Conservation (phyloP, 2,888 invertebrate genomes). For the Ennomos quercinarius region DNA sequence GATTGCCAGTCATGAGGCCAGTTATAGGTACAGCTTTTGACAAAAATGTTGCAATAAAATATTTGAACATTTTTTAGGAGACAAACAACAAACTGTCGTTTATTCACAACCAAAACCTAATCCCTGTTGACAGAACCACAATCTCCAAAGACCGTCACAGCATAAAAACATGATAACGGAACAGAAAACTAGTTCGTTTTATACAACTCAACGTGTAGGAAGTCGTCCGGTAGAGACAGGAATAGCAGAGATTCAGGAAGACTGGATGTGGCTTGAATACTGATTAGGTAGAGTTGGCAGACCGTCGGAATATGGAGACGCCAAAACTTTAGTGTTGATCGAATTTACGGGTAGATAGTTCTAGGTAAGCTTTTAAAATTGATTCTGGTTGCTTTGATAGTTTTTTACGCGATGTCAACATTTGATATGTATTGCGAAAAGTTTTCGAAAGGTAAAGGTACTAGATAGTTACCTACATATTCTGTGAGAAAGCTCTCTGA, state of each 20-base stretch:
- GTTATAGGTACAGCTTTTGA: no score
- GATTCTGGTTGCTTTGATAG: not conserved
- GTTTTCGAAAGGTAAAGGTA: no score
- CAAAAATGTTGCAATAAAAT: no score
- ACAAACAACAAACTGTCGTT: not conserved
- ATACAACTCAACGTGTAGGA: slow-evolving; percentile 33
- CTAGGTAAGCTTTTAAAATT: slow-evolving; percentile 7
- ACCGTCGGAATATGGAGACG: slow-evolving; percentile 8
- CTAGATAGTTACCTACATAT: no score
- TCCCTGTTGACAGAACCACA: slow-evolving; percentile 13
- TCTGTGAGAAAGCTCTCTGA: no score
- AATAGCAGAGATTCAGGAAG: slow-evolving; percentile 26
- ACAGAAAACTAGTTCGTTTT: slow-evolving; percentile 28
- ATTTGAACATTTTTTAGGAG: no score
- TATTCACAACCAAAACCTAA: not conserved
- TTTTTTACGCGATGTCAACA: not conserved
- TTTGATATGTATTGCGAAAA: no score
- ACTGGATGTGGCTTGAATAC: slow-evolving; percentile 31
- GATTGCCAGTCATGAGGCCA: no score
- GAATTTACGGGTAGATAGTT: slow-evolving; percentile 11
- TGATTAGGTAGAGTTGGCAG: slow-evolving; percentile 23
- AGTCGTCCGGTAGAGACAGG: slow-evolving; percentile 30
- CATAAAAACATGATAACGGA: slow-evolving; percentile 29
- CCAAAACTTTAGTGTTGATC: slow-evolving; percentile 19
- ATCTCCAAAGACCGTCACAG: slow-evolving; percentile 35